Evolutionary conservation across 2,888 invertebrate species (phyloP).

Genomic region (Norana najaformis): DNA sequence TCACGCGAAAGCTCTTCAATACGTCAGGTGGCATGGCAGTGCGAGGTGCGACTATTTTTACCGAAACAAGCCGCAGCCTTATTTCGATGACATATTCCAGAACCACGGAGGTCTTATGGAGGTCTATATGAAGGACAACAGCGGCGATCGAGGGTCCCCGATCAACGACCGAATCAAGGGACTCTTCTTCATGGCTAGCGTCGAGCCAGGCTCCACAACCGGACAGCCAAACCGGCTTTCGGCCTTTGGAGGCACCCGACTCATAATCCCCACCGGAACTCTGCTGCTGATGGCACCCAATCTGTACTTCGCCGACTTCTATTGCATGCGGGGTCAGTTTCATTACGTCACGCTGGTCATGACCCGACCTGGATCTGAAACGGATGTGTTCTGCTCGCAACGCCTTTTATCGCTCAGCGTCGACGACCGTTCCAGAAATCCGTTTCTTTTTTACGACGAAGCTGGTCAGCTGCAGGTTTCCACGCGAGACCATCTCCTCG

Average conservation of each 20-base stretch:
- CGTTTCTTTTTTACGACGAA: slow-evolving; percentile 20
- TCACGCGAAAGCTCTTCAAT: neutral
- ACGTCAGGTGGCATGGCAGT: neutral
- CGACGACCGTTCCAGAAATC: slow-evolving; percentile 10
- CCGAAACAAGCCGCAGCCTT: slow-evolving; percentile 38
- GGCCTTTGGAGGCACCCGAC: slow-evolving; percentile 30
- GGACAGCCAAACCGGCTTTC: slow-evolving; percentile 27
- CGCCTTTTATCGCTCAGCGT: slow-evolving; percentile 16
- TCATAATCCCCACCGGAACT: neutral
- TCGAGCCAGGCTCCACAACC: slow-evolving; percentile 18
- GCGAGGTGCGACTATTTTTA: slow-evolving; percentile 30
- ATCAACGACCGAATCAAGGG: slow-evolving; percentile 38
- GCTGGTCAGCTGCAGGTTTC: neutral
- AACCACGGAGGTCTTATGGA: slow-evolving; percentile 37
- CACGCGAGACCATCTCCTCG: neutral
- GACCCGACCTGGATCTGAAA: slow-evolving; percentile 27
- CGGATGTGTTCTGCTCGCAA: slow-evolving; percentile 33
- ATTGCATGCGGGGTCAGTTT: slow-evolving; percentile 27
- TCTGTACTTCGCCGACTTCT: slow-evolving; percentile 37
- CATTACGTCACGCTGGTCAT: slow-evolving; percentile 39
- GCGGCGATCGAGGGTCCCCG: slow-evolving; percentile 36
- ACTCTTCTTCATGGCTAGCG: slow-evolving; percentile 39
- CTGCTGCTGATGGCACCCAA: slow-evolving; percentile 22
- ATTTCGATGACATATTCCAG: slow-evolving; percentile 33
- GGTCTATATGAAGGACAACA: slow-evolving; percentile 36